These are phyloP conservation scores for Sylvia borin DNA, from an alignment of 2,797 vertebrate genomes.

Conservation along the genomic window DNA sequence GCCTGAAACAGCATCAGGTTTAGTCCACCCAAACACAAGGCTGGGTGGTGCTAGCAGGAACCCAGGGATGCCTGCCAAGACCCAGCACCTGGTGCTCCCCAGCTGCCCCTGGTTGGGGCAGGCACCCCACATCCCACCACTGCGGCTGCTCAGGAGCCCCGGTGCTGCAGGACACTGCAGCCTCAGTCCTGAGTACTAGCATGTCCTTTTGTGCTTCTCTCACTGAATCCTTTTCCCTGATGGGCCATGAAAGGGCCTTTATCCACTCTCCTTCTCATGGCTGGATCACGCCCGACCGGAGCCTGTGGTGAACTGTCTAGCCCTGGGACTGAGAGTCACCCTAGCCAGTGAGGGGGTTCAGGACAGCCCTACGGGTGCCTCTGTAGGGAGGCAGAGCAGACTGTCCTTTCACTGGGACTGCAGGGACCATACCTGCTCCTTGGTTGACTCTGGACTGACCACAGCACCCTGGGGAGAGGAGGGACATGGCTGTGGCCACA, in stretches of 20 bases:
- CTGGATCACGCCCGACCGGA: not conserved
- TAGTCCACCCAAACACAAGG: not conserved
- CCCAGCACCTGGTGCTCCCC: fast-evolving
- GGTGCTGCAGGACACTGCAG: not conserved
- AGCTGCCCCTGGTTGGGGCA: not conserved
- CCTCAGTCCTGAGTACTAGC: not conserved
- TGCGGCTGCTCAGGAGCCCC: fast-evolving
- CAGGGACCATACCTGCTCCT: not conserved
- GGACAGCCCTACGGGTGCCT: not conserved
- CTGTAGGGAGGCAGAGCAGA: fast-evolving
- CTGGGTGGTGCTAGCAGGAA: not conserved
- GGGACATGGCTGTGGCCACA: not conserved
- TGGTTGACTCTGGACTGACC: fast-evolving
- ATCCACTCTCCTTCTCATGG: not conserved
- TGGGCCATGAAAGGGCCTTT: slow-evolving; percentile 32
- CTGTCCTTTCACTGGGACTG: not conserved
- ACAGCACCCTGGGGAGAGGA: not conserved
- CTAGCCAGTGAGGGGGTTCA: not conserved
- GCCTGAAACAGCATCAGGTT: not conserved
- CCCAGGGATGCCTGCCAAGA: fast-evolving
- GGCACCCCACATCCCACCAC: fast-evolving
- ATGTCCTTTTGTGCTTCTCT: not conserved
- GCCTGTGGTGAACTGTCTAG: not conserved
- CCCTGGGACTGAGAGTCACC: not conserved
- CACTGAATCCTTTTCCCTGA: not conserved